Base-by-base conservation (phyloP, 1,140 invertebrate genomes). In the Hormaphis cornu region DNA sequence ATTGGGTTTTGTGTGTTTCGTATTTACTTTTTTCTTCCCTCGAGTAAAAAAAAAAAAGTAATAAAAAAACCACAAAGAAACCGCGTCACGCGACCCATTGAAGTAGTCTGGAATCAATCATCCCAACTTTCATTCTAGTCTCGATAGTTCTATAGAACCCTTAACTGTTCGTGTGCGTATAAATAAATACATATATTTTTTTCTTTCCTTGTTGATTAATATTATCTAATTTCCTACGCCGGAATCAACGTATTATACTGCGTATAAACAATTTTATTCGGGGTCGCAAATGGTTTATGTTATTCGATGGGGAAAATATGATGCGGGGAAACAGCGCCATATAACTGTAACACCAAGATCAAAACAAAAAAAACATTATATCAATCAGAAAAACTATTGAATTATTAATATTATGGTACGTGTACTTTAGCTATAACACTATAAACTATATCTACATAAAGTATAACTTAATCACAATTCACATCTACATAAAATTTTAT, bases 1-100 rank as follows among this genome's bases (percentile, higher is more conserved):
- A 66, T 66, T 48, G 61, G 30, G 28, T 66, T 35, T 28, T 46
- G 16, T 46, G 44, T 46, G 24, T 18, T 30, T 63, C 35, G 48
- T 66, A 22, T 66, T 50, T 46, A 30, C 10, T 30, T 18, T 61
- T 61, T 61, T 44, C 1, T 44, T 2, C 1, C 22, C n/a, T n/a
- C n/a, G 1, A 24, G 40, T 48, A 66, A 33, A 46, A 48, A 48
- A 30, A 53, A 30, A 30, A 20, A 50, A 24, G 4, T 10, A 50
- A 50, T n/a, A 53, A 63, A 46, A 46, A 50, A 46, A 35, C 30
- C 28, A 33, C 30, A 48, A 50, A 26, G 46, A 9, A 50, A n/a
- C 30, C 7, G 5, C 16, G 26, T 66, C 61, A 66, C 61, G 61
- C 61, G 18, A 66, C 61, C 61, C 50, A 66, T 66, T 66, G 61